Conservation (phyloP, 2,888 invertebrate genomes). For the Salpingus planirostris region DNA sequence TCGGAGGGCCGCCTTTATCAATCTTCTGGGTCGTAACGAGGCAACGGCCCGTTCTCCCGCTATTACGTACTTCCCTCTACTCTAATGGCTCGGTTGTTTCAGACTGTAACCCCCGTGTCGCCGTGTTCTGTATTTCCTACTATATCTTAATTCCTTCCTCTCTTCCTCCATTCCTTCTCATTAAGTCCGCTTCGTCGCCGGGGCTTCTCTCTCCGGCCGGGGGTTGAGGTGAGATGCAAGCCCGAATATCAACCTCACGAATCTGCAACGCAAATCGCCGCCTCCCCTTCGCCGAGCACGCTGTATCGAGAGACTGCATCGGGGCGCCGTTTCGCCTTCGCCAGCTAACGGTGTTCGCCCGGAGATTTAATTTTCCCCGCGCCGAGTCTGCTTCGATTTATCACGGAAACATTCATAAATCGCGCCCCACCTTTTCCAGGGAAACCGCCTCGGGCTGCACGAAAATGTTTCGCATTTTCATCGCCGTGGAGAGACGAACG, state of each 20-base stretch:
- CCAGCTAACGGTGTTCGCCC: no score
- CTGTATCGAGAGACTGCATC: no score
- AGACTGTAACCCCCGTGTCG: constrained; percentile 29
- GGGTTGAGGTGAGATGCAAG: constrained; percentile 12
- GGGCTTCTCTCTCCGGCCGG: constrained; percentile 7
- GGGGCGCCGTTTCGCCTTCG: no score
- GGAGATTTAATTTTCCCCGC: neutral
- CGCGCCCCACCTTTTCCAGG: constrained; percentile 9
- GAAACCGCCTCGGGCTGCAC: no score
- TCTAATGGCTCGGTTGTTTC: constrained; percentile 30
- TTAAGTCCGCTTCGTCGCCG: constrained; percentile 31
- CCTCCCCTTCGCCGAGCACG: no score
- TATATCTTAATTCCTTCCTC: constrained; percentile 36
- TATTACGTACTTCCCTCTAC: constrained; percentile 24
- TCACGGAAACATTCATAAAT: constrained; percentile 2
- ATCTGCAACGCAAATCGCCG: constrained; percentile 20
- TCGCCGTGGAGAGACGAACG: no score
- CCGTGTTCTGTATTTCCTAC: constrained; percentile 31
- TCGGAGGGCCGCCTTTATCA: constrained; percentile 18
- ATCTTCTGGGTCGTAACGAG: constrained; percentile 21
- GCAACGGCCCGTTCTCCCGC: constrained; percentile 24
- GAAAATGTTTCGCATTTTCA: no score
- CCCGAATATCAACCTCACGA: constrained; percentile 16
- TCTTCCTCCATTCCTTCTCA: constrained; percentile 34
- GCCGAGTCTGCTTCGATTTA: neutral